These are phyloP conservation scores for Lampris megalopsis DNA, from an alignment of 2,113 vertebrate species.

Conservation along the genomic window DNA sequence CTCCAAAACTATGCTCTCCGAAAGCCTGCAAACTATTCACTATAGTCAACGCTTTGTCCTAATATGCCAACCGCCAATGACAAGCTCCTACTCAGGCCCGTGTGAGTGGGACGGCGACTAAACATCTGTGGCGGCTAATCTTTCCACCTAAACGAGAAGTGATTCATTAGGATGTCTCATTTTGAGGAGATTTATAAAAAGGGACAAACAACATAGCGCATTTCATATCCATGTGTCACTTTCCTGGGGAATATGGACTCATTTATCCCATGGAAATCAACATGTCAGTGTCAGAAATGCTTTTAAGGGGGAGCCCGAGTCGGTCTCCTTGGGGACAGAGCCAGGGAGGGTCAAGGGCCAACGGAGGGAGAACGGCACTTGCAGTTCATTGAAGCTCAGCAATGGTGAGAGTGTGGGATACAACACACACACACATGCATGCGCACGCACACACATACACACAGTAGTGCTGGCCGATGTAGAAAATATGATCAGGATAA, in stretches of 20 bases:
- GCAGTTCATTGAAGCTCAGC: neutral
- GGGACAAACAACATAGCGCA: conserved; percentile 10
- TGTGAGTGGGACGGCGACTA: conserved; percentile 47
- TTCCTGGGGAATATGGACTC: conserved; percentile 22
- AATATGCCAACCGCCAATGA: conserved; percentile 56
- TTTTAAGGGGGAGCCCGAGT: conserved; percentile 35
- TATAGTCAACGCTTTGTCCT: conserved; percentile 66
- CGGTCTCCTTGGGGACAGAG: conserved; percentile 9
- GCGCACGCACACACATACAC: no score
- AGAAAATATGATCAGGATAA: no score
- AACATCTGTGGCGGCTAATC: conserved; percentile 56
- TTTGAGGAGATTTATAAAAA: conserved; percentile 28
- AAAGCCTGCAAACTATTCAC: conserved; percentile 59
- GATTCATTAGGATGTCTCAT: conserved; percentile 24
- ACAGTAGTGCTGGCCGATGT: no score
- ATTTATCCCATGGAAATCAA: conserved; percentile 38
- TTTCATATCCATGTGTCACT: conserved; percentile 1
- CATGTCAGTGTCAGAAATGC: conserved; percentile 26
- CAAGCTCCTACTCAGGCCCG: conserved; percentile 41
- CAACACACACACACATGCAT: conserved; percentile 2
- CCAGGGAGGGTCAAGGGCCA: conserved; percentile 44
- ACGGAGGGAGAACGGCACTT: conserved; percentile 15
- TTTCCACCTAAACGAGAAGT: conserved; percentile 30
- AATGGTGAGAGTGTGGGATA: neutral
- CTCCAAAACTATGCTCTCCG: conserved; percentile 48